Evolutionary conservation across 2,113 vertebrate species (phyloP).

Genomic region (Oncorhynchus masou): DNA sequence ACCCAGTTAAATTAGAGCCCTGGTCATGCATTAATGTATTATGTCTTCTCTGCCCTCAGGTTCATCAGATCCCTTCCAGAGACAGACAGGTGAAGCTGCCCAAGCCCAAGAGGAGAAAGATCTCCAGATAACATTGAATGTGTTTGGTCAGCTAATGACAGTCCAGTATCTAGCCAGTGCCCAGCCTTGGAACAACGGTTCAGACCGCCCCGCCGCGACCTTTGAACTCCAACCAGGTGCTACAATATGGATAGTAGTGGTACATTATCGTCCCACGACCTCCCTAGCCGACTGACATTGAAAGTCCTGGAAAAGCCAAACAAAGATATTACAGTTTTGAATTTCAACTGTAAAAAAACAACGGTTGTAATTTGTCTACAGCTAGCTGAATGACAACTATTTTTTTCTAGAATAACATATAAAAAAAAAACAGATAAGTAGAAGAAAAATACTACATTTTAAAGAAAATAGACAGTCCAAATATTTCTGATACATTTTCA

Average conservation of each 20-base stretch:
- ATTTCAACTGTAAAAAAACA: conserved; percentile 57
- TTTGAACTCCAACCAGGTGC: conserved; percentile 67
- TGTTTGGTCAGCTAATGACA: conserved; percentile 68
- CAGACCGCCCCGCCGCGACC: conserved; percentile 27
- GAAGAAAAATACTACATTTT: conserved; percentile 83
- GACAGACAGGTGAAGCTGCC: conserved; percentile 95
- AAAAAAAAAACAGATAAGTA: conserved; percentile 75
- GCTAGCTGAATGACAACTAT: conserved; percentile 84
- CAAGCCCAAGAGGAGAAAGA: conserved; percentile 98
- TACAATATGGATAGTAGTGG: conserved; percentile 65
- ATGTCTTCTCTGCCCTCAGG: conserved; percentile 65
- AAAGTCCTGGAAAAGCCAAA: conserved; percentile 83
- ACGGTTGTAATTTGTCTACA: conserved; percentile 83
- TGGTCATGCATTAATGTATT: neutral
- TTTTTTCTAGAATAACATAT: conserved; percentile 90
- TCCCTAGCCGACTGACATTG: conserved; percentile 50
- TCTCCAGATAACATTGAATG: conserved; percentile 99
- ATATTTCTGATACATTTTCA: conserved; percentile 99
- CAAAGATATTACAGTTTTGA: conserved; percentile 63
- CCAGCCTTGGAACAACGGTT: conserved; percentile 64
- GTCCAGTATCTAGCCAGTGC: conserved; percentile 49
- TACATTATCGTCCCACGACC: conserved; percentile 65
- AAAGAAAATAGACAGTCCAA: conserved; percentile 94
- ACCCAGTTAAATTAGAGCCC: neutral
- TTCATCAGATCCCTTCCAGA: conserved; percentile 89